Base-by-base conservation (phyloP, 2,888 invertebrate genomes). In the Chesias legatella region DNA sequence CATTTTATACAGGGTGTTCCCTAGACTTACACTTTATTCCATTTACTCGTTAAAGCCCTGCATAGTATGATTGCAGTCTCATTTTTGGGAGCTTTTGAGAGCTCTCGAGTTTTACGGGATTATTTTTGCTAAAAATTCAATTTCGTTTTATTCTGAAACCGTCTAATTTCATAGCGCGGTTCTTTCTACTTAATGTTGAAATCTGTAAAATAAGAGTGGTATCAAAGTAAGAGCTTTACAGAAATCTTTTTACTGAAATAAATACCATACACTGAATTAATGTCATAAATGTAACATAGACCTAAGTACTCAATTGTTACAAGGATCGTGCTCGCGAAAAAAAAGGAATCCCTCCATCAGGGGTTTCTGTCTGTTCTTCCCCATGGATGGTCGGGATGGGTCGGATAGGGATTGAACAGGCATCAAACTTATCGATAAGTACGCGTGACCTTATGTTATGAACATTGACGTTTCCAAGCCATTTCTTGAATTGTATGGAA, bases 11-110 rank as follows among this genome's bases (percentile, higher is more conserved):
- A 60, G 60, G 55, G 55, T 65, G 59, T 65, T 63, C 58, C 60
- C 51, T 63, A 63, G 70, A 79, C 75, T 78, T 73, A 67, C 73
- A 73, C 69, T 72, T 70, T 69, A 72, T 71, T 67, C 53, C 51
- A 55, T 68, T 61, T 60, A 65, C 59, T 68, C 66, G 62, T 69
- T 70, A 66, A 70, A 70, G 60, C 59, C 36, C 60, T 63, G 60
- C 62, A 63, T 58, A 60, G 61, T 60, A 63, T 69, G 66, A 73
- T 71, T 72, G 67, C 65, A 63, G 53, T 60, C 53, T 72, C 64
- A 66, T 67, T 63, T 72, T 73, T 61, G 59, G 59, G 54, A 60
- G 58, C 64, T 64, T 69, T 66, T 63, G 52, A 58, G 43, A 48
- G 53, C 50, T 46, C 45, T 48, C 34, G 25, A 41, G 33, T 33